phyloP scores from a whole-genome alignment of 2,888 invertebrate genomes.

The Drosophila phalerata region DNA sequence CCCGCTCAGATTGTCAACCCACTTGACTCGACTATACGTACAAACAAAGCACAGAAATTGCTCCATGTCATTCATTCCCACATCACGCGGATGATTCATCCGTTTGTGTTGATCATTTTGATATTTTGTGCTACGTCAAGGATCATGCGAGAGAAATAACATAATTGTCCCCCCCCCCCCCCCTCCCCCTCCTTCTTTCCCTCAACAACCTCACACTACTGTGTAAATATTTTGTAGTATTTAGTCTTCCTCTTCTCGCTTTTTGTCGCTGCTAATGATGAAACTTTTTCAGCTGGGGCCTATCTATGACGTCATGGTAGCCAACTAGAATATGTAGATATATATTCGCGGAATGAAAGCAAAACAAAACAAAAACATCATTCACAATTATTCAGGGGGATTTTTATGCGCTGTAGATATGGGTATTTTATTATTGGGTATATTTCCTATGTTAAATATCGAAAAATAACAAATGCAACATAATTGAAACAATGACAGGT shows the following conservation, averaged over 20 bases:
- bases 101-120: slow-evolving; percentile 19
- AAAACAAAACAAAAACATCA: slow-evolving; percentile 32
- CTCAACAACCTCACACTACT: slow-evolving; percentile 9
- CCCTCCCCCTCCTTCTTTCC: too few relatives aligned
- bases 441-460: background rate
- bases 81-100: slow-evolving; percentile 44
- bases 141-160: slow-evolving; percentile 36
- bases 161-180: slow-evolving; percentile 27
- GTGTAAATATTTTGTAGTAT: slow-evolving; percentile 31
- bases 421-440: slow-evolving; percentile 6
- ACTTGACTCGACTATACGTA: slow-evolving; percentile 2
- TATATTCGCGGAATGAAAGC: slow-evolving; percentile 35
- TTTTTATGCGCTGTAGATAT: slow-evolving; percentile 22
- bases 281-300: slow-evolving; percentile 43
- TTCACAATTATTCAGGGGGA: slow-evolving; percentile 13
- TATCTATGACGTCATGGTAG: slow-evolving; percentile 22
- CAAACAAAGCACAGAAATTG: slow-evolving; percentile 10
- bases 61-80: slow-evolving; percentile 4
- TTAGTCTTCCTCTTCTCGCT: slow-evolving; percentile 17
- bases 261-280: slow-evolving; percentile 32
- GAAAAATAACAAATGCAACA: background rate
- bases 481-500: slow-evolving; percentile 9
- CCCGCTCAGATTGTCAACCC: slow-evolving; percentile 11
- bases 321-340: slow-evolving; percentile 14
- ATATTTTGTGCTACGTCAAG: slow-evolving; percentile 26